These are phyloP conservation scores for Acrobasis consociella DNA, from an alignment of 2,888 invertebrate species.

Conservation along the genomic window DNA sequence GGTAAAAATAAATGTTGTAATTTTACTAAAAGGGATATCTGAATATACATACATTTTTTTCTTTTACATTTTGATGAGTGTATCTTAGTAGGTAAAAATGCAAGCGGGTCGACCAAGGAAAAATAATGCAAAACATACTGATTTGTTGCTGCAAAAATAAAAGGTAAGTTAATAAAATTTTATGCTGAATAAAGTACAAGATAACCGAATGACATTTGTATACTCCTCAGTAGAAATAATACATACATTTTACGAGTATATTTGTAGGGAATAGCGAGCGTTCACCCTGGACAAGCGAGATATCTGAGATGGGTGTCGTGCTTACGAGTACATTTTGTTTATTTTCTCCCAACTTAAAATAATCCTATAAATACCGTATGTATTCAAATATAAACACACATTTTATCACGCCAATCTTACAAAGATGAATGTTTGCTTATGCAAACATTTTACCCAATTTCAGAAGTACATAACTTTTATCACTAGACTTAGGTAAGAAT, in stretches of 20 bases:
- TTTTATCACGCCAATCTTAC: too few species aligned
- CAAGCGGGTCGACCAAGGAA: not conserved
- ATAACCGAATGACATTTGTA: not conserved
- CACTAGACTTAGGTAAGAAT: too few species aligned
- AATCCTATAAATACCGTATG: too few species aligned
- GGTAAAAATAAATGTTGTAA: not conserved
- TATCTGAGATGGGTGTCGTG: not conserved
- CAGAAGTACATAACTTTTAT: too few species aligned
- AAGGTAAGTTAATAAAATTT: not conserved
- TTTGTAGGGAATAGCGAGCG: not conserved
- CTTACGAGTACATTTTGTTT: not conserved
- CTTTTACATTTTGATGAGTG: too few species aligned
- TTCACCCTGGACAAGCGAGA: conserved; percentile 2
- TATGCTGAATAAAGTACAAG: conserved; percentile 2
- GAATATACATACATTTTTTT: too few species aligned
- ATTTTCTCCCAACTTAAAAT: too few species aligned
- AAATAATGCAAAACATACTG: not conserved
- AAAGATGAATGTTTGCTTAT: too few species aligned
- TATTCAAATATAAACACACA: too few species aligned
- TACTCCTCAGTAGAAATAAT: conserved; percentile 1
- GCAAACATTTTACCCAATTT: too few species aligned
- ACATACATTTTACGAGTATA: not conserved
- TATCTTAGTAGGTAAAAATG: too few species aligned
- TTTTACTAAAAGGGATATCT: too few species aligned
- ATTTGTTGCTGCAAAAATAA: not conserved